These are phyloP conservation scores for Pungitius pungitius DNA, from an alignment of 2,113 vertebrate genomes.

Conservation along the genomic window DNA sequence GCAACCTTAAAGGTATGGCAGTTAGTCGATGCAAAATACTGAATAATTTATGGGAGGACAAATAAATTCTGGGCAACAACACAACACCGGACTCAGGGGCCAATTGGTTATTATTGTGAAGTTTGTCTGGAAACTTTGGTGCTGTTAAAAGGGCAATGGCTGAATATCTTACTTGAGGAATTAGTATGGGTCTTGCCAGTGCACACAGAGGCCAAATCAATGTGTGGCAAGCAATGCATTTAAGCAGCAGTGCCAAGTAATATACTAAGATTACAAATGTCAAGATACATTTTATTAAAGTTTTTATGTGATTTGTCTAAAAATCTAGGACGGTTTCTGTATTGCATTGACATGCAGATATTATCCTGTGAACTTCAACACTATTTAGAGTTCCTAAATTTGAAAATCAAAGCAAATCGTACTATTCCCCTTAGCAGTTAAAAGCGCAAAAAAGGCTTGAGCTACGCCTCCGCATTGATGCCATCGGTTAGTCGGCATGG, in stretches of 20 bases:
- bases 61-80: conserved; percentile 81
- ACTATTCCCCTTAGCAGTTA: background rate
- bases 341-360: conserved; percentile 48
- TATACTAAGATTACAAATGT: conserved; percentile 50
- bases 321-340: conserved; percentile 16
- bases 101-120: conserved; percentile 77
- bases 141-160: conserved; percentile 74
- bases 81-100: conserved; percentile 68
- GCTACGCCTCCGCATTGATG: background rate
- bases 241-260: conserved; percentile 41
- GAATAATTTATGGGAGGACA: conserved; percentile 84
- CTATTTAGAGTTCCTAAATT: conserved; percentile 24
- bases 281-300: conserved; percentile 33
- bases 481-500: background rate
- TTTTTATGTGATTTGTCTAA: conserved; percentile 40
- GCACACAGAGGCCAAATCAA: conserved; percentile 65
- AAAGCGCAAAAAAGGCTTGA: background rate
- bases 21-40: conserved; percentile 84
- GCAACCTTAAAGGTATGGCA: conserved; percentile 82
- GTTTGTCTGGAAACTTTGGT: conserved; percentile 75
- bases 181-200: conserved; percentile 60
- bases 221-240: conserved; percentile 52
- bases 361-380: conserved; percentile 35
- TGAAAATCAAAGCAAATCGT: background rate
- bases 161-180: conserved; percentile 75